Conservation (phyloP, 2,888 invertebrate species). For the Listrodromus nycthemerus region DNA sequence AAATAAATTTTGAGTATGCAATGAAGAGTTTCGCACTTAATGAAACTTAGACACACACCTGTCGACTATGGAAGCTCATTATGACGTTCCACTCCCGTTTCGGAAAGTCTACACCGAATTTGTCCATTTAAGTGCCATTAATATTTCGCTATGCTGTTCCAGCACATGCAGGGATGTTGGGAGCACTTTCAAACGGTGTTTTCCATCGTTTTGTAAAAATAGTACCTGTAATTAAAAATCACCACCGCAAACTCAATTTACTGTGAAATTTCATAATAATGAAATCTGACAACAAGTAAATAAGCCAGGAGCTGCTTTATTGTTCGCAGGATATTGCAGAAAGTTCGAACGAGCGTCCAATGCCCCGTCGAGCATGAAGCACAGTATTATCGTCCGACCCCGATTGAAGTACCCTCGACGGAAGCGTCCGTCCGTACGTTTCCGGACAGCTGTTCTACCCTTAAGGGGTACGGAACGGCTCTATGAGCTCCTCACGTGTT, state of each 20-base stretch:
- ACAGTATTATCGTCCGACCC: no score
- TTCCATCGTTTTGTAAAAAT: slow-evolving; percentile 54
- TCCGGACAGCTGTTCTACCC: no score
- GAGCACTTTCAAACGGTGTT: slow-evolving; percentile 44
- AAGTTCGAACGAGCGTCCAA: no score
- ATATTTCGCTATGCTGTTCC: slow-evolving; percentile 7
- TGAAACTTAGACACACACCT: slow-evolving; percentile 84
- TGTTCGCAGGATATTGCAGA: no score
- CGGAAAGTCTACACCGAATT: slow-evolving; percentile 88
- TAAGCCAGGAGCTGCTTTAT: no score
- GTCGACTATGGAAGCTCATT: slow-evolving; percentile 88
- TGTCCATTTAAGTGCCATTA: slow-evolving; percentile 73
- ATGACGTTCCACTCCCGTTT: slow-evolving; percentile 91
- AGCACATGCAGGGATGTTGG: slow-evolving; percentile 53
- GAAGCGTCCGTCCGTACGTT: no score
- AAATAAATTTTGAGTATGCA: neutral
- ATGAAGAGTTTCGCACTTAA: neutral
- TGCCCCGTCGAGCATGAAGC: no score
- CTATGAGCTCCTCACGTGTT: no score
- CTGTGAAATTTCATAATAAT: neutral
- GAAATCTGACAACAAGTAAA: slow-evolving; percentile 10
- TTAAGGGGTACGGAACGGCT: no score
- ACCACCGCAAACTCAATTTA: neutral
- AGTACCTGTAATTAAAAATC: slow-evolving; percentile 55
- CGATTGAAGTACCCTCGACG: no score